Evolutionary conservation across 2,113 vertebrate species (phyloP).

Genomic region (Antigone vipio): DNA sequence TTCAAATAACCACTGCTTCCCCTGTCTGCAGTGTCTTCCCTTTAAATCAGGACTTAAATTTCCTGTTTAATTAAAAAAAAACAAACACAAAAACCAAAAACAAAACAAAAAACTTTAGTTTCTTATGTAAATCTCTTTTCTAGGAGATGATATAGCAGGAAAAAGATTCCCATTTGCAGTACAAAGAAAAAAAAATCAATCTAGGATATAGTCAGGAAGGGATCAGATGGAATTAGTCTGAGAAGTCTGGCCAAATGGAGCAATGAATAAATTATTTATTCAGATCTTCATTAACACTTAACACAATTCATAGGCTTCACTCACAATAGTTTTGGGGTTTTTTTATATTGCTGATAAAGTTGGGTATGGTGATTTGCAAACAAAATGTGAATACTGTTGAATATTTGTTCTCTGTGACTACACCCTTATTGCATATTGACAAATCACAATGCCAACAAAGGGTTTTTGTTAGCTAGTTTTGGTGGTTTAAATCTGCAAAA

Average conservation of each 20-base stretch:
- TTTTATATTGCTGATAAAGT: not conserved
- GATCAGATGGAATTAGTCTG: not conserved
- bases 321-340: not conserved
- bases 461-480: not conserved
- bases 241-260: not conserved
- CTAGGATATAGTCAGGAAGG: not conserved
- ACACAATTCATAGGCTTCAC: not conserved
- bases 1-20: not conserved
- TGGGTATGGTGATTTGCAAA: not conserved
- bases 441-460: not conserved
- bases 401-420: not conserved
- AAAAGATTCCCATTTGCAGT: not conserved
- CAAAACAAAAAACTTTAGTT: not conserved
- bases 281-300: not conserved
- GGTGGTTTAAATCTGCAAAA: not conserved
- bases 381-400: not conserved
- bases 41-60: not conserved
- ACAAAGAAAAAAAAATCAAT: not conserved
- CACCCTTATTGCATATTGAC: not conserved
- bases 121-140: not conserved
- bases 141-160: not conserved
- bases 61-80: not conserved
- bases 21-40: not conserved
- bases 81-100: no score
- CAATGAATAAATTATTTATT: not conserved